These are phyloP conservation scores for Harpalus rufipes DNA, from an alignment of 2,888 invertebrate species.

Conservation along the genomic window DNA sequence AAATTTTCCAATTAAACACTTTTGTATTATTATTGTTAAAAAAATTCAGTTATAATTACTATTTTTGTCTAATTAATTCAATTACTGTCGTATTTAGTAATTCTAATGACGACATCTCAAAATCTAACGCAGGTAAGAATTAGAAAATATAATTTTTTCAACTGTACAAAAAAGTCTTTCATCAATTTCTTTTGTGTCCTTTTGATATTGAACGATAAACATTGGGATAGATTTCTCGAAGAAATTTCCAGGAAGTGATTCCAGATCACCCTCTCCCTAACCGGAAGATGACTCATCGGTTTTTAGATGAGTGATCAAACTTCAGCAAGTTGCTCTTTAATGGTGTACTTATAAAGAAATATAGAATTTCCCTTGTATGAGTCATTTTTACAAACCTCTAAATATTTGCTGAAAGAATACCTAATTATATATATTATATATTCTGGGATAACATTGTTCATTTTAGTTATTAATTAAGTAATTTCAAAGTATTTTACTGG, in stretches of 20 bases:
- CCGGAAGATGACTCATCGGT: conserved; percentile 54
- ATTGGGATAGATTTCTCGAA: conserved; percentile 18
- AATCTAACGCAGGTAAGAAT: neutral
- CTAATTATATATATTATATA: neutral
- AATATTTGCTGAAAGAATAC: neutral
- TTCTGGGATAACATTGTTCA: neutral
- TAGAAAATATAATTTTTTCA: neutral
- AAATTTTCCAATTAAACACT: too few species aligned
- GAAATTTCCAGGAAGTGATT: conserved; percentile 28
- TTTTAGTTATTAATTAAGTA: too few species aligned
- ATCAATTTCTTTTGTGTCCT: neutral
- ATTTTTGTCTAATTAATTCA: too few species aligned
- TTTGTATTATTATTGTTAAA: too few species aligned
- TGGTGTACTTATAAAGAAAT: neutral
- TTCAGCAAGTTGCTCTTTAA: neutral
- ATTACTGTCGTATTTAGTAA: too few species aligned
- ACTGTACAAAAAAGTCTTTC: conserved; percentile 11
- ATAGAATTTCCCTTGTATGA: neutral
- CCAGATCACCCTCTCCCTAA: conserved; percentile 28
- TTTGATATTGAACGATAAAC: neutral
- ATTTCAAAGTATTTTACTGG: too few species aligned
- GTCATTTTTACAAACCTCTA: neutral
- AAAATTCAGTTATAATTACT: too few species aligned
- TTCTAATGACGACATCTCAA: too few species aligned
- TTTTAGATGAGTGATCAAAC: conserved; percentile 9